phyloP scores from a whole-genome alignment of 2,113 vertebrate genomes.

The Colossoma macropomum region DNA sequence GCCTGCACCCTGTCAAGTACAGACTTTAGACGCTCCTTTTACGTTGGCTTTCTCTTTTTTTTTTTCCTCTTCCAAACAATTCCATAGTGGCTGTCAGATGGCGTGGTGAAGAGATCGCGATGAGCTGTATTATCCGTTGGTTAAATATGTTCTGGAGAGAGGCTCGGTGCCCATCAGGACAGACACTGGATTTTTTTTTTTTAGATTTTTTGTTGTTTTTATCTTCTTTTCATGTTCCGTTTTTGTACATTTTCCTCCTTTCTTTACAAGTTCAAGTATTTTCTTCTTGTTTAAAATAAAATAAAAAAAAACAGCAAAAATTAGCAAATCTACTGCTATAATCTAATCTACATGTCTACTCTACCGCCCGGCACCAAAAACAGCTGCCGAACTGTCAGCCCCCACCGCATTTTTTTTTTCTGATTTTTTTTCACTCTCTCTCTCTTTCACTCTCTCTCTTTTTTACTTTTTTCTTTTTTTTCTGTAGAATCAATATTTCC shows the following conservation, averaged over 20 bases:
- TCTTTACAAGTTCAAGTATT: slow-evolving; percentile 76
- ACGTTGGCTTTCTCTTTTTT: slow-evolving; percentile 49
- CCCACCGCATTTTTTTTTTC: slow-evolving; percentile 7
- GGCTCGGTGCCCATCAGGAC: slow-evolving; percentile 59
- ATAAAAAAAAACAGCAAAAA: slow-evolving; percentile 75
- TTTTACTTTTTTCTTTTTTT: slow-evolving; percentile 69
- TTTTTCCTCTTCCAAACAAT: slow-evolving; percentile 62
- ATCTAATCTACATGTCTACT: slow-evolving; percentile 71
- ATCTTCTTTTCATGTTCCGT: slow-evolving; percentile 68
- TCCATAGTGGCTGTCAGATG: slow-evolving; percentile 4
- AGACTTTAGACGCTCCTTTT: slow-evolving; percentile 64
- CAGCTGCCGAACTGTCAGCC: slow-evolving; percentile 74
- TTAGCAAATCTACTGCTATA: slow-evolving; percentile 76
- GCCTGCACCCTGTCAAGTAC: slow-evolving; percentile 74
- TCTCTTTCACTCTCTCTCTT: slow-evolving; percentile 58
- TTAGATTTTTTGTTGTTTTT: background rate
- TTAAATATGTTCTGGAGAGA: slow-evolving; percentile 61
- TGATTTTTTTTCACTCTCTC: slow-evolving; percentile 39
- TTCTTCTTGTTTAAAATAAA: slow-evolving; percentile 65
- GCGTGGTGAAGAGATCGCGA: slow-evolving; percentile 31
- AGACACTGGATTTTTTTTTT: slow-evolving; percentile 55
- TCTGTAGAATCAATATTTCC: slow-evolving; percentile 70
- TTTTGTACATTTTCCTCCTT: slow-evolving; percentile 54
- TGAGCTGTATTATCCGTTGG: slow-evolving; percentile 72
- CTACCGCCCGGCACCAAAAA: slow-evolving; percentile 74